phyloP scores from a whole-genome alignment of 64 coral and sea anemone genomes.

The Pachyseris speciosa region DNA sequence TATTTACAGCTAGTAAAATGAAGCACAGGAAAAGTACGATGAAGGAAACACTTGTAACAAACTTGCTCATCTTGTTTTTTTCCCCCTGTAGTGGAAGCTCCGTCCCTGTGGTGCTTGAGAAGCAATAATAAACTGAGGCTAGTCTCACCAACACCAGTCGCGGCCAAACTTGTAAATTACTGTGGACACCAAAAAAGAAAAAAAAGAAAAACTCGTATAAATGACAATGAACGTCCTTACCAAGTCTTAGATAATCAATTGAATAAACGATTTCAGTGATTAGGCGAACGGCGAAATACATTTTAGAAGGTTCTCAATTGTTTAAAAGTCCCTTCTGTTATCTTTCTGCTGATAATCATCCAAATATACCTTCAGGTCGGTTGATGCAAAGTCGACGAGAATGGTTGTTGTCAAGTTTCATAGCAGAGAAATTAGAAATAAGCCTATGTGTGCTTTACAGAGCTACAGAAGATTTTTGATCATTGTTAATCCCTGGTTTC shows the following conservation, averaged over 20 bases:
- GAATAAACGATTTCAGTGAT: constrained; percentile 1
- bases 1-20: background rate
- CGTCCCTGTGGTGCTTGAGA: background rate
- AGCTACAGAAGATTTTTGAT: background rate
- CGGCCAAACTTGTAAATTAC: background rate
- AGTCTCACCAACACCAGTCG: background rate
- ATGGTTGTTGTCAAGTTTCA: background rate
- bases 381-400: background rate
- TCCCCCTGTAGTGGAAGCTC: background rate
- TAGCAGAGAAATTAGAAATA: background rate
- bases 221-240: background rate
- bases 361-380: background rate
- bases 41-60: background rate
- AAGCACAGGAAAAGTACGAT: background rate
- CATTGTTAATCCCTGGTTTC: background rate
- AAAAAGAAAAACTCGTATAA: background rate
- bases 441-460: background rate
- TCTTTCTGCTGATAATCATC: background rate
- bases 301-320: background rate
- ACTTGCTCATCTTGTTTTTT: background rate
- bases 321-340: background rate
- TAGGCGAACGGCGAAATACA: background rate
- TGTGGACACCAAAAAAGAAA: background rate
- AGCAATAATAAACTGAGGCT: background rate
- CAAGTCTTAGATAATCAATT: background rate